Base-by-base conservation (phyloP, 2,888 invertebrate species). In the Crocallis elinguaria region DNA sequence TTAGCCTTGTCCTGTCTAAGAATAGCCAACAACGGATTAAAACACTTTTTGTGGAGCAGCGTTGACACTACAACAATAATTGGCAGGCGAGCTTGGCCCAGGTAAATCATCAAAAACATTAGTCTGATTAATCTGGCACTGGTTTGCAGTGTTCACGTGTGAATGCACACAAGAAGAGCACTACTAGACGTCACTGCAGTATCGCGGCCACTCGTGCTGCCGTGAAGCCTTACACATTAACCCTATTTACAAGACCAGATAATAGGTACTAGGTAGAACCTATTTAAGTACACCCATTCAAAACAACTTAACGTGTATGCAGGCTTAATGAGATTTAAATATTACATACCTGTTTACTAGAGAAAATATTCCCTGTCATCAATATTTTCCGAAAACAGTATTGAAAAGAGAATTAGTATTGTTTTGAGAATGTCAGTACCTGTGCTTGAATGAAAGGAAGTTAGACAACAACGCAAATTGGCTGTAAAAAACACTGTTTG, bases 161-260 rank as follows among this genome's bases (percentile, higher is more conserved):
- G 77, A 82, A 75, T 82, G 75, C 69, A 68, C 73, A 75, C 66
- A 65, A 63, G 61, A 61, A 61, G 61, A 62, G 64, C 67, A 69
- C 62, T n/a, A n/a, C n/a, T 68, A 67, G 62, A 71, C 76, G 62
- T 73, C 71, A 75, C 71, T n/a, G n/a, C n/a, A 66, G 68, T 70
- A 69, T 64, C 65, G 57, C 61, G 62, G 66, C 62, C 71, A 67
- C 72, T 79, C 79, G 81, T 81, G 80, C 70, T 69, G 42, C 61
- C 60, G 68, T 51, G 87, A 88, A 88, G 87, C 87, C 87, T 63
- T 85, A 86, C 66, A 71, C 62, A 68, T 71, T 87, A 87, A 88
- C 82, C 85, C 82, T 86, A 84, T 88, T 86, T 86, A 72, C 75
- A 67, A 75, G 73, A 73, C 70, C 69, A 75, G 69, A 71, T 73